Conservation (phyloP, 1,140 invertebrate species). For the Panulirus ornatus region DNA sequence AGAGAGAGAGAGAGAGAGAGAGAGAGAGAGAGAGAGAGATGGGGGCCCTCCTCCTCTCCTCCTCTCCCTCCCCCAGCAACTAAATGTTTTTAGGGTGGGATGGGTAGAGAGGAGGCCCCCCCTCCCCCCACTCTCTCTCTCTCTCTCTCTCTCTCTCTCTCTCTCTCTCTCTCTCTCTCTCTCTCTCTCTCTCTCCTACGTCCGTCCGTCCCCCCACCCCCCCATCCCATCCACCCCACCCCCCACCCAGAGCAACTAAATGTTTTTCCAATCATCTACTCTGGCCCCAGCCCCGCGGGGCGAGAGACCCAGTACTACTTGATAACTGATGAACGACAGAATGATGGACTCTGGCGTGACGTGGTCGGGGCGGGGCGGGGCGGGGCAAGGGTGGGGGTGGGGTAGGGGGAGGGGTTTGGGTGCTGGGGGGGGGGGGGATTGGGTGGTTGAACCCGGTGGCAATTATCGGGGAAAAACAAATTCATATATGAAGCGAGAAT, state of each 20-base stretch:
- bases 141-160: not conserved
- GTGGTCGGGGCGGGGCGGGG: no score
- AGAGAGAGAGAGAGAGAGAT: constrained; percentile 29
- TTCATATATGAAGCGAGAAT: constrained; percentile 46
- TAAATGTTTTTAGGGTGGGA: not conserved
- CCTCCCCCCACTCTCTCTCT: not conserved
- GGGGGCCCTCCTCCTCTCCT: not conserved
- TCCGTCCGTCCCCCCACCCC: no score
- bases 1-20: constrained; percentile 24
- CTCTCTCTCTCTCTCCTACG: no score
- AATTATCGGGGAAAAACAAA: constrained; percentile 38
- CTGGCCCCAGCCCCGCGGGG: no score
- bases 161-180: constrained; percentile 7
- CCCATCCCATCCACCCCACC: no score
- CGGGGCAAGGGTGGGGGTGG: no score
- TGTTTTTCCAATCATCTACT: not conserved
- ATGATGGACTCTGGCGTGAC: not conserved
- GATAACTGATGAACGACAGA: constrained; percentile 1
- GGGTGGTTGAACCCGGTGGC: not conserved
- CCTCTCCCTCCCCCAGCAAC: not conserved
- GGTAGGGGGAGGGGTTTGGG: no score
- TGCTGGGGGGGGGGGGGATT: no score
- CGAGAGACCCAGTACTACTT: no score
- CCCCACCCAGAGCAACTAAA: no score
- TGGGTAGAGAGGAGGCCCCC: not conserved